Evolutionary conservation across 2,888 invertebrate species (phyloP).

Genomic region (Cheilosia urbana): DNA sequence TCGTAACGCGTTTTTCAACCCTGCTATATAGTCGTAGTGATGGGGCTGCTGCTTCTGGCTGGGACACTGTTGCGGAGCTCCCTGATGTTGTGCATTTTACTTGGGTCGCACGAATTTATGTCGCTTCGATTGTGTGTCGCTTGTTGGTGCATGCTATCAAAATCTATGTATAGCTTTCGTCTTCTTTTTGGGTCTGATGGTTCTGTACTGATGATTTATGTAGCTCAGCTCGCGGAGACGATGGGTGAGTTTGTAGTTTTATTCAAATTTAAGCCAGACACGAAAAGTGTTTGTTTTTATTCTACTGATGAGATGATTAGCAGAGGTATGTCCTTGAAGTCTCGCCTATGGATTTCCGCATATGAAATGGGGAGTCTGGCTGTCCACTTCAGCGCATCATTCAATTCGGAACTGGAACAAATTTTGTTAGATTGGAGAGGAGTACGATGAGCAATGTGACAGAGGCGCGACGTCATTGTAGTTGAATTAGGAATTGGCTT

Average conservation of each 20-base stretch:
- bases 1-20: too few species aligned
- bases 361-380: constrained; percentile 76
- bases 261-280: constrained; percentile 72
- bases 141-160: constrained; percentile 35
- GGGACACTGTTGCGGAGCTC: not conserved
- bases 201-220: constrained; percentile 1
- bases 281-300: constrained; percentile 72
- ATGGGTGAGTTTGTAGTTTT: constrained; percentile 34
- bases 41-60: not conserved
- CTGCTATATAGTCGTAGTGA: too few species aligned
- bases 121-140: not conserved
- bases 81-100: constrained; percentile 1
- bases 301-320: constrained; percentile 76
- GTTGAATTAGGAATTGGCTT: constrained; percentile 37
- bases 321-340: constrained; percentile 82
- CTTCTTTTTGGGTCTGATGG: constrained; percentile 15
- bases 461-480: constrained; percentile 10
- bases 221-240: constrained; percentile 3
- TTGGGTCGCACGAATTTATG: not conserved
- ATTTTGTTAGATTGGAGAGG: not conserved
- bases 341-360: constrained; percentile 82
- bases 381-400: constrained; percentile 69
- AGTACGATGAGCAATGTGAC: not conserved
- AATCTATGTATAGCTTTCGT: constrained; percentile 18
- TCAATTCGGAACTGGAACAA: constrained; percentile 36